A percentile compares a stretch with the other conserved stretches of the same genome.
Conservation (phyloP, 2,888 invertebrate genomes). For the Calameuta filiformis region DNA sequence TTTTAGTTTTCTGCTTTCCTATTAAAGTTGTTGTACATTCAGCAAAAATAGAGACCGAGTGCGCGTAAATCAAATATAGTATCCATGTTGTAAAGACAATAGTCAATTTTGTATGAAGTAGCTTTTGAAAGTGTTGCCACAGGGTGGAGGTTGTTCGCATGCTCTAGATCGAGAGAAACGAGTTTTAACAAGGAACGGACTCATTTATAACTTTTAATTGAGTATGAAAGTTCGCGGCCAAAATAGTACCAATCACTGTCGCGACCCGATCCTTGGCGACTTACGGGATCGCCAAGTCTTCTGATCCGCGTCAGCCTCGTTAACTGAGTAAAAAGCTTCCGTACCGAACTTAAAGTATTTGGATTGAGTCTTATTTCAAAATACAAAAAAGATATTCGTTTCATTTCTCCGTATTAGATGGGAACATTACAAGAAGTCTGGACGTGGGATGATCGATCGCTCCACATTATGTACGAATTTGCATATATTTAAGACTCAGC, state of each 20-base stretch:
- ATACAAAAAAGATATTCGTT: background rate
- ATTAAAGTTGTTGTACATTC: background rate
- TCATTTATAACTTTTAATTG: slow-evolving; percentile 62
- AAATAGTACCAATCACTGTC: slow-evolving; percentile 43
- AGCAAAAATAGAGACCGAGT: background rate
- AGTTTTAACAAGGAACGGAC: slow-evolving; percentile 31
- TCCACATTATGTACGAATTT: background rate
- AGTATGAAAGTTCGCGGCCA: slow-evolving; percentile 51
- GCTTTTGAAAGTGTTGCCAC: background rate
- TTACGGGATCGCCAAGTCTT: background rate
- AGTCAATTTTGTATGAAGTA: background rate
- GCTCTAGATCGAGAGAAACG: background rate
- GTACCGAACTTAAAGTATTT: background rate
- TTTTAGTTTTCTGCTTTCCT: background rate
- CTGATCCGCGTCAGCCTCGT: background rate
- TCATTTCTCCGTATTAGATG: background rate
- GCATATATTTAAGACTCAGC: background rate
- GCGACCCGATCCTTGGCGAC: background rate
- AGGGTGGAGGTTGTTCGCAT: background rate
- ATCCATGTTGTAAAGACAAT: background rate
- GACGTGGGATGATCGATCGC: background rate
- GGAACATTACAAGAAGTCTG: background rate
- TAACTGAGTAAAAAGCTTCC: background rate
- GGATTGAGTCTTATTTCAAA: background rate
- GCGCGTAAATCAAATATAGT: background rate